phyloP scores from a whole-genome alignment of 2,797 vertebrate species.

The Danio aesculapii region DNA sequence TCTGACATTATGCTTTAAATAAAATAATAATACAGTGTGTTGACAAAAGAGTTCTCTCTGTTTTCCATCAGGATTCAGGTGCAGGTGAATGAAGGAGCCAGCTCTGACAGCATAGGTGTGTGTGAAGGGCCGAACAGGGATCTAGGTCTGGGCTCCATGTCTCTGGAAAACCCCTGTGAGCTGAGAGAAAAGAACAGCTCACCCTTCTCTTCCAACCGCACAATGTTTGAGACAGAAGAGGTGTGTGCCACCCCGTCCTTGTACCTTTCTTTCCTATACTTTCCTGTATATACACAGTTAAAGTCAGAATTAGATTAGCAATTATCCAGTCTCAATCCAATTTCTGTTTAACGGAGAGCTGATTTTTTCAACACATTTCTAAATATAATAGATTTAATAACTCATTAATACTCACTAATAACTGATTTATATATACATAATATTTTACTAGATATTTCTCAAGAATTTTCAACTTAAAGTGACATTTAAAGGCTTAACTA shows the following conservation, averaged over 20 bases:
- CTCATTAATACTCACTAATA: no score
- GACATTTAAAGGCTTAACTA: no score
- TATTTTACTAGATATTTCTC: no score
- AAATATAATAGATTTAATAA: no score
- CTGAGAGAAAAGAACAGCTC: constrained; percentile 86
- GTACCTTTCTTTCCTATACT: not conserved
- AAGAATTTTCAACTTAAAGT: no score
- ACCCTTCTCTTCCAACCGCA: constrained; percentile 92
- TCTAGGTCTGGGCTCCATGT: constrained; percentile 79
- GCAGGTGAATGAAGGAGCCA: constrained; percentile 78
- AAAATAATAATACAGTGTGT: not conserved
- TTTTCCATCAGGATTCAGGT: constrained; percentile 79
- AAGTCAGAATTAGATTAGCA: no score
- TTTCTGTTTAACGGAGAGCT: no score
- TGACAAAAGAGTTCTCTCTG: not conserved
- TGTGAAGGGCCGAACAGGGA: constrained; percentile 78
- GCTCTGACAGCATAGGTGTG: constrained; percentile 67
- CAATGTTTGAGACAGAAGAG: constrained; percentile 96
- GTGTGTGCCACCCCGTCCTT: constrained; percentile 63
- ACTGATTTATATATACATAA: no score
- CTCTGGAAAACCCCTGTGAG: constrained; percentile 90
- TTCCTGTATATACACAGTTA: no score
- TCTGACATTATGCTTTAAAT: not conserved
- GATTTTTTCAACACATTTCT: no score
- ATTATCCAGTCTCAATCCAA: no score